Conservation (phyloP, 2,888 invertebrate genomes). For the Eupithecia subumbrata region DNA sequence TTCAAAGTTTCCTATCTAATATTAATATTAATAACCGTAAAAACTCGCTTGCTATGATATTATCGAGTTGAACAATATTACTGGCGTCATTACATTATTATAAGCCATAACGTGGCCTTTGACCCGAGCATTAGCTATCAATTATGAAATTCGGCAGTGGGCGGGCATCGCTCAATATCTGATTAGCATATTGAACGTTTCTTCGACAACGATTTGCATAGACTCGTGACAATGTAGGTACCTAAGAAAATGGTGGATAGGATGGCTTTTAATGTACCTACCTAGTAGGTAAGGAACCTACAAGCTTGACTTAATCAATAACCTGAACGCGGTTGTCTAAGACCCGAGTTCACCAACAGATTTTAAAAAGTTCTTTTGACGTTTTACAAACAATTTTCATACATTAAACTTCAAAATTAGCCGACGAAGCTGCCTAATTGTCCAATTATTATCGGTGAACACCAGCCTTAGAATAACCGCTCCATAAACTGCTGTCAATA, state of each 20-base stretch:
- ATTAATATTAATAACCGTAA: slow-evolving; percentile 5
- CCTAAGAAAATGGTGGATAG: slow-evolving; percentile 2
- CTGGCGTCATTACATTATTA: slow-evolving; percentile 21
- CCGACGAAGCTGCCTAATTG: too few relatives aligned
- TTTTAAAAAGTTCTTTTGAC: too few relatives aligned
- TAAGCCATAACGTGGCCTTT: slow-evolving; percentile 35
- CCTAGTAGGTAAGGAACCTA: not conserved
- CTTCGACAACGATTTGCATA: slow-evolving; percentile 11
- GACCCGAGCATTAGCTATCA: slow-evolving; percentile 40
- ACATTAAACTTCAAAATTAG: too few relatives aligned
- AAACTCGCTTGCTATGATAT: not conserved
- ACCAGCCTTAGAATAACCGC: too few relatives aligned
- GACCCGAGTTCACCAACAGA: too few relatives aligned
- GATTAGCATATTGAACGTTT: slow-evolving; percentile 49
- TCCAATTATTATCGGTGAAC: too few relatives aligned
- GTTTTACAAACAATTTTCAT: too few relatives aligned
- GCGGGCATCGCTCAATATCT: slow-evolving; percentile 51
- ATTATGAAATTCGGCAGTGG: slow-evolving; percentile 43
- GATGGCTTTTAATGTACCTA: not conserved
- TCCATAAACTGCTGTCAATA: too few relatives aligned
- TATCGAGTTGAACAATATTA: slow-evolving; percentile 9
- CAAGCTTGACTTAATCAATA: too few relatives aligned
- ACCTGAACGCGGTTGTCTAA: too few relatives aligned
- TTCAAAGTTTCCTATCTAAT: slow-evolving; percentile 4
- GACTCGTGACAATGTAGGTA: slow-evolving; percentile 13